phyloP scores from a whole-genome alignment of 2,888 invertebrate species.

The Megalurothrips usitatus region DNA sequence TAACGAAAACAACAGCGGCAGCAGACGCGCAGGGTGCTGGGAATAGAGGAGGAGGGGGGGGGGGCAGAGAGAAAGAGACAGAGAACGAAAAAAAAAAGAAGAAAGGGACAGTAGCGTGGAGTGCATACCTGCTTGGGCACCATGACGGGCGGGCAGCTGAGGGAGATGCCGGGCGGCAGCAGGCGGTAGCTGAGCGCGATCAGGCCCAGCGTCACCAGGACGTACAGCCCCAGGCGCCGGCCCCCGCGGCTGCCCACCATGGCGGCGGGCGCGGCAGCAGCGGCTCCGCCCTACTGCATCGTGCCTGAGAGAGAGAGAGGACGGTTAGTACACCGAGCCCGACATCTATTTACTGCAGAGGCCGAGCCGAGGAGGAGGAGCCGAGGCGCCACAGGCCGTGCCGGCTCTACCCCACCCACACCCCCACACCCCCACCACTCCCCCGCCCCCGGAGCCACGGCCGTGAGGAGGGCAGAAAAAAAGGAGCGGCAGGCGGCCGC shows the following conservation, averaged over 20 bases:
- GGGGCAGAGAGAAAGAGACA: background rate
- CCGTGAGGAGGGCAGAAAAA: too few relatives aligned
- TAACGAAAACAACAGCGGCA: background rate
- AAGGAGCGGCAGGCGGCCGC: too few relatives aligned
- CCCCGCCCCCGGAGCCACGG: too few relatives aligned
- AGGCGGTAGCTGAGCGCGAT: constrained; percentile 15
- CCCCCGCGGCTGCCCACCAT: constrained; percentile 3
- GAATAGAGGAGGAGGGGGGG: too few relatives aligned
- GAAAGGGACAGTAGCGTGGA: background rate
- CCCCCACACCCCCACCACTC: too few relatives aligned
- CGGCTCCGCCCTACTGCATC: background rate
- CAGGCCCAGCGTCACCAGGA: constrained; percentile 7
- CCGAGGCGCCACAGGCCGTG: too few relatives aligned
- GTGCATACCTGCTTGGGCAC: constrained; percentile 47
- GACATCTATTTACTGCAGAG: too few relatives aligned
- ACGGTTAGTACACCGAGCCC: background rate
- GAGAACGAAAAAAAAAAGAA: background rate
- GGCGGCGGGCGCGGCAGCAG: background rate
- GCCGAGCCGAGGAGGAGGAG: too few relatives aligned
- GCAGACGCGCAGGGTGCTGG: background rate
- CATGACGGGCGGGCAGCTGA: constrained; percentile 43
- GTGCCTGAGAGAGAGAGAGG: background rate
- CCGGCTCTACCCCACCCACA: too few relatives aligned
- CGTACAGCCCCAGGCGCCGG: constrained; percentile 17
- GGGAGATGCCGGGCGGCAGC: constrained; percentile 3